These are phyloP conservation scores for Drosophila bunnanda DNA, from an alignment of 2,888 invertebrate species.

Conservation along the genomic window DNA sequence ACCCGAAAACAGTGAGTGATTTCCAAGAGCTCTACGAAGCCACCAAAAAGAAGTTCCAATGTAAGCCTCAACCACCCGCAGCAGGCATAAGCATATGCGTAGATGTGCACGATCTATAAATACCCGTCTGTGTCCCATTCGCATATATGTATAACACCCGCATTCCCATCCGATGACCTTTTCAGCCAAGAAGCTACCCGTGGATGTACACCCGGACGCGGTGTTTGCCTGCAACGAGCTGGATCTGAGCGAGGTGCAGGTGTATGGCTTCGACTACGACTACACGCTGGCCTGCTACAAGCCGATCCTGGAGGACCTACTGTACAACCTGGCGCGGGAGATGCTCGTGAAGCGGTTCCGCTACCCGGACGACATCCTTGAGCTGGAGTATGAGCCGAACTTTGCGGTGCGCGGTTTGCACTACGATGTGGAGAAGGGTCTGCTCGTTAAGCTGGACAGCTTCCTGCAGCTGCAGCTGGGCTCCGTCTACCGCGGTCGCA, in stretches of 20 bases:
- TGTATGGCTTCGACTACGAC: constrained; percentile 99
- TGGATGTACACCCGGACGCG: constrained; percentile 93
- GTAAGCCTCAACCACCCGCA: constrained; percentile 86
- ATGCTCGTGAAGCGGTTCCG: constrained; percentile 94
- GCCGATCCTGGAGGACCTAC: constrained; percentile 93
- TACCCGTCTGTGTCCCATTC: constrained; percentile 19
- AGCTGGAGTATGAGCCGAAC: constrained; percentile 94
- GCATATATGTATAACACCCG: not conserved
- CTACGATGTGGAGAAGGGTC: constrained; percentile 97
- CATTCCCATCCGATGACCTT: constrained; percentile 51
- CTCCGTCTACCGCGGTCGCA: constrained; percentile 94
- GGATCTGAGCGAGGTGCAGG: constrained; percentile 94
- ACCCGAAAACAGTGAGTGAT: constrained; percentile 74
- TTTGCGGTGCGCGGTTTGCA: constrained; percentile 99
- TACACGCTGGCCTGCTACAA: constrained; percentile 98
- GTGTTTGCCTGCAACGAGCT: constrained; percentile 99
- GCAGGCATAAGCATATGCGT: constrained; percentile 51
- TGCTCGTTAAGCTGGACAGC: constrained; percentile 96
- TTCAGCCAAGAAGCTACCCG: constrained; percentile 93
- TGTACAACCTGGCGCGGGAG: constrained; percentile 95
- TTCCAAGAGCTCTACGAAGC: constrained; percentile 87
- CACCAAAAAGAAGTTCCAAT: constrained; percentile 89
- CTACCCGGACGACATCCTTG: constrained; percentile 94
- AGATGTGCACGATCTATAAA: constrained; percentile 42
- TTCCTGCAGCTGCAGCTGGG: constrained; percentile 98